phyloP scores from a whole-genome alignment of 2,113 vertebrate species.

The Syngnathus typhle region DNA sequence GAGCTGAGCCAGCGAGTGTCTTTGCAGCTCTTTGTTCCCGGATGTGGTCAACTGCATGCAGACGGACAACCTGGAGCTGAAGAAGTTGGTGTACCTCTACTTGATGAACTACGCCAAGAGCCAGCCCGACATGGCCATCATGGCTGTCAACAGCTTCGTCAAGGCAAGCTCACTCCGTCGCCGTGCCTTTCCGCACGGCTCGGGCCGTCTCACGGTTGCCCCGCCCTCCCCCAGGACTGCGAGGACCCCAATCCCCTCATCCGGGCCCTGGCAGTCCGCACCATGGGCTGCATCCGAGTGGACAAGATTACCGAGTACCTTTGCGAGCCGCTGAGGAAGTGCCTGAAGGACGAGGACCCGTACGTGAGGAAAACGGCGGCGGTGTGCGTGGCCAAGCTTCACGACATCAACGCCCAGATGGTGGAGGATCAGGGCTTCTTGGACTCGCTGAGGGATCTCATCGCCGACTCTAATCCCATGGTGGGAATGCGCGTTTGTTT shows the following conservation, averaged over 20 bases:
- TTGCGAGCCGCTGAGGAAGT: conserved; percentile 95
- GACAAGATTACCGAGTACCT: conserved; percentile 98
- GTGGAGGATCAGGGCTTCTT: conserved; percentile 98
- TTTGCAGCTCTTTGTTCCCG: conserved; percentile 86
- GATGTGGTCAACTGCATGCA: conserved; percentile 99
- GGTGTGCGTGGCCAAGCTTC: conserved; percentile 95
- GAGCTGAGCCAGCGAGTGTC: neutral
- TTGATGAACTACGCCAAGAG: conserved; percentile 99
- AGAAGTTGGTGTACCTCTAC: conserved; percentile 97
- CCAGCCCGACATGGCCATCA: conserved; percentile 99
- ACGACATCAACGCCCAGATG: conserved; percentile 99
- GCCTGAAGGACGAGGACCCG: conserved; percentile 95
- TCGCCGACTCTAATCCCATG: conserved; percentile 98
- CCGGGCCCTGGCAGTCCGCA: conserved; percentile 93
- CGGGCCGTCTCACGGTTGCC: neutral
- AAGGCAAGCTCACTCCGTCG: conserved; percentile 72
- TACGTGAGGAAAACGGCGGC: conserved; percentile 96
- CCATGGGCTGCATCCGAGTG: conserved; percentile 97
- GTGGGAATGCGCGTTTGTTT: conserved; percentile 53
- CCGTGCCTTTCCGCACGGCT: neutral
- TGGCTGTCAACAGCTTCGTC: conserved; percentile 99
- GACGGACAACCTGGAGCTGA: conserved; percentile 96
- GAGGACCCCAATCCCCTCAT: conserved; percentile 98
- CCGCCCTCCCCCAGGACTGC: conserved; percentile 77
- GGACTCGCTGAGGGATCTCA: conserved; percentile 93